A percentile compares a stretch with the other conserved stretches of the same genome.
phyloP scores from a whole-genome alignment of 2,797 vertebrate species.

The Acipenser transmontanus region DNA sequence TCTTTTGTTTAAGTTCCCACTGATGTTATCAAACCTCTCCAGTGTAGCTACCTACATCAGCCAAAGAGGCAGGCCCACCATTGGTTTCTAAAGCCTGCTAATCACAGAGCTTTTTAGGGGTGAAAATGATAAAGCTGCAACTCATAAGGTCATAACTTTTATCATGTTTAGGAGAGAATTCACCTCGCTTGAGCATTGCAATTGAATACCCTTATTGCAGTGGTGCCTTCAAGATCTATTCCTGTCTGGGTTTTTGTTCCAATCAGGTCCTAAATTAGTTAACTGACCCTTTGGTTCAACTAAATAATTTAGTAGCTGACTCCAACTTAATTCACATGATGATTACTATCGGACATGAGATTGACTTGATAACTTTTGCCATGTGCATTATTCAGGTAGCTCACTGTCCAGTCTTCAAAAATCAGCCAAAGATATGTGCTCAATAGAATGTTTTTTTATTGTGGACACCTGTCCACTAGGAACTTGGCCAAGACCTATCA shows the following conservation, averaged over 20 bases:
- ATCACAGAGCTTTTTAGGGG: constrained; percentile 43
- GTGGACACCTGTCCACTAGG: constrained; percentile 20
- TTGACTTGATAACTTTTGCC: too few relatives aligned
- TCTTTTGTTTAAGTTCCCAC: constrained; percentile 69
- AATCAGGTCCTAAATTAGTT: too few relatives aligned
- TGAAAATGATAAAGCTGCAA: constrained; percentile 34
- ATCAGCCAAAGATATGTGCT: too few relatives aligned
- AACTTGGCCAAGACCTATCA: constrained; percentile 43
- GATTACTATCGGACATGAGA: too few relatives aligned
- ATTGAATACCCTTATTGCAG: too few relatives aligned
- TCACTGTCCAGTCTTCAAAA: too few relatives aligned
- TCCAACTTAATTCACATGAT: too few relatives aligned
- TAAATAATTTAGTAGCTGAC: too few relatives aligned
- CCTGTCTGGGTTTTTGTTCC: too few relatives aligned
- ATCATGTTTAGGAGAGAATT: constrained; percentile 28
- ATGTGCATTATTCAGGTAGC: too few relatives aligned
- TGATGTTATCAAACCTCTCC: constrained; percentile 55
- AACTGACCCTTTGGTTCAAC: too few relatives aligned
- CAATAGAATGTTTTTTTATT: not conserved
- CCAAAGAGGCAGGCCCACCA: constrained; percentile 23
- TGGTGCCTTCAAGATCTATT: too few relatives aligned
- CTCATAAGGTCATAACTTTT: constrained; percentile 42
- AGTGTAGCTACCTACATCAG: constrained; percentile 35
- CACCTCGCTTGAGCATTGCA: constrained; percentile 19
- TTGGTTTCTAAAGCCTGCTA: constrained; percentile 29